phyloP scores from a whole-genome alignment of 1,140 invertebrate species.

The Bombus haemorrhoidalis region DNA sequence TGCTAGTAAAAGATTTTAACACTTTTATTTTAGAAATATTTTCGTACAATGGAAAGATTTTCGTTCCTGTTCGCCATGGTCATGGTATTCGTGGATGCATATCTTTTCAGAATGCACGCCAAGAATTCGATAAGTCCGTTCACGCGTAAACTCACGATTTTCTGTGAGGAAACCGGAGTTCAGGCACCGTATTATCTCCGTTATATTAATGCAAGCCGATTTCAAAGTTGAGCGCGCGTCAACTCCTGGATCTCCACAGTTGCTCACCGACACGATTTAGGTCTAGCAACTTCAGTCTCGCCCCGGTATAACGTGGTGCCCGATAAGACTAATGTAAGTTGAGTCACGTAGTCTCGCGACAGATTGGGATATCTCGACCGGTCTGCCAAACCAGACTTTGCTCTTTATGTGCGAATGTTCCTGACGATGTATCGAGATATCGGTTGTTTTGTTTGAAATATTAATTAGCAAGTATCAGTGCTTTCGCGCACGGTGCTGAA shows the following conservation, averaged over 20 bases:
- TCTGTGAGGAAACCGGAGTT: constrained; percentile 8
- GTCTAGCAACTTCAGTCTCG: constrained; percentile 50
- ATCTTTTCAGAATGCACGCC: neutral
- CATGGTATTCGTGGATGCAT: neutral
- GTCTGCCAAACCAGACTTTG: neutral
- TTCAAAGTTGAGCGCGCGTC: constrained; percentile 54
- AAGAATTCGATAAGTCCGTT: constrained; percentile 35
- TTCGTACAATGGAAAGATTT: neutral
- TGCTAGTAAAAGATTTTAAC: neutral
- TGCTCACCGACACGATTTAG: constrained; percentile 51
- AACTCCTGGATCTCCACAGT: constrained; percentile 47
- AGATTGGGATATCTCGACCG: constrained; percentile 58
- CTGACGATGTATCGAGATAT: neutral
- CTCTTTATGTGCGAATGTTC: neutral
- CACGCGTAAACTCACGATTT: constrained; percentile 40
- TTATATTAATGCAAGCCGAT: constrained; percentile 54
- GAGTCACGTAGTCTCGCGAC: constrained; percentile 56
- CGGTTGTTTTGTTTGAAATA: neutral
- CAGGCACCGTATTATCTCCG: constrained; percentile 42
- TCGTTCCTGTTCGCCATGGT: neutral
- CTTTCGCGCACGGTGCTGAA: neutral
- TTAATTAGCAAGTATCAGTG: neutral
- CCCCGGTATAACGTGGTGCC: constrained; percentile 28
- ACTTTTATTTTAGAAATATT: constrained; percentile 12
- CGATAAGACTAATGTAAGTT: constrained; percentile 67